Conservation (phyloP, 2,113 vertebrate genomes). For the Donacobius atricapilla region DNA sequence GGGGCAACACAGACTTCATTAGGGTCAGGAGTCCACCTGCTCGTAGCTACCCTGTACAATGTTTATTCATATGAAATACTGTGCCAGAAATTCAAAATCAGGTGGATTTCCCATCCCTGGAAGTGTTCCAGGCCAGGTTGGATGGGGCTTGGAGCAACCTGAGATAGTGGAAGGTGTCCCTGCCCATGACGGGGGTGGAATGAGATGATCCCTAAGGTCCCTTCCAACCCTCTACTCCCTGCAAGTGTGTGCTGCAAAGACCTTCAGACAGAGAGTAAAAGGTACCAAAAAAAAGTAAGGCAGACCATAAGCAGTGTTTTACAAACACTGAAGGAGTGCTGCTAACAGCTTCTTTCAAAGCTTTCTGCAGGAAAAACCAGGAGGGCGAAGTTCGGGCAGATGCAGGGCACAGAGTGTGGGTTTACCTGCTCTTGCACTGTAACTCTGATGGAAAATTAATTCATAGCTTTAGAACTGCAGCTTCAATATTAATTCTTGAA, state of each 20-base stretch:
- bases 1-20: accelerated
- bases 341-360: not conserved
- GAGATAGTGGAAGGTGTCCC: not conserved
- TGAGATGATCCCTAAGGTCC: not conserved
- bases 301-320: not conserved
- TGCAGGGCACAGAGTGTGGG: accelerated
- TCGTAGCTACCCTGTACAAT: not conserved
- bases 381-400: not conserved
- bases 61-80: not conserved
- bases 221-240: not conserved
- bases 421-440: not conserved
- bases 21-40: not conserved
- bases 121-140: not conserved
- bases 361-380: not conserved
- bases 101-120: not conserved
- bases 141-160: not conserved
- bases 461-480: not conserved
- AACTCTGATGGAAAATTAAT: not conserved
- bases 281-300: not conserved
- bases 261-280: not conserved
- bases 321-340: not conserved
- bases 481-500: not conserved
- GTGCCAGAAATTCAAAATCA: not conserved
- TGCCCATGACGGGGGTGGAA: not conserved
- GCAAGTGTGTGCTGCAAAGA: not conserved